phyloP scores from a whole-genome alignment of 2,888 invertebrate genomes.

The Tetramorium bicarinatum region DNA sequence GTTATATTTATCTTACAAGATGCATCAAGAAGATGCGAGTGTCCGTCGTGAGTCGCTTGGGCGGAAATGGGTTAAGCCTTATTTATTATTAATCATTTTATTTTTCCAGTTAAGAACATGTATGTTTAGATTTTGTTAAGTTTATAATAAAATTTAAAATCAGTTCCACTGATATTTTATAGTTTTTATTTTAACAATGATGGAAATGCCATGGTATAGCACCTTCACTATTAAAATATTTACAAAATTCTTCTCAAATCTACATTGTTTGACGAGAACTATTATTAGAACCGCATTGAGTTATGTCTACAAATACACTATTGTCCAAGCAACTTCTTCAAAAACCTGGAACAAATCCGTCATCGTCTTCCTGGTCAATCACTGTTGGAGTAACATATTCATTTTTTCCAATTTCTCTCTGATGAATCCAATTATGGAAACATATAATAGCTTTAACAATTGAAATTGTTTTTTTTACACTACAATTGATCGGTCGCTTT shows the following conservation, averaged over 20 bases:
- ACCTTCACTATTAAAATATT: conserved; percentile 22
- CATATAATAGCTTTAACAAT: conserved; percentile 8
- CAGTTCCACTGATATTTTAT: too few relatives aligned
- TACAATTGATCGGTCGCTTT: conserved; percentile 4
- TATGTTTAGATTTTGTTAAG: too few relatives aligned
- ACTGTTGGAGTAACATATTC: background rate
- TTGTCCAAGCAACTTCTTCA: background rate
- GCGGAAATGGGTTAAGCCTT: too few relatives aligned
- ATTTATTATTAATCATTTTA: too few relatives aligned
- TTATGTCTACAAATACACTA: background rate
- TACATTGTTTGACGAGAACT: background rate
- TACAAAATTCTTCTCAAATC: conserved; percentile 23
- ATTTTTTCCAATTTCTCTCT: background rate
- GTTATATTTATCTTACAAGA: too few relatives aligned
- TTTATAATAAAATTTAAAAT: too few relatives aligned
- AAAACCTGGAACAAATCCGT: background rate
- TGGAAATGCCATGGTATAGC: background rate
- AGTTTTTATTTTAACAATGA: background rate
- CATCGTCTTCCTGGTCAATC: background rate
- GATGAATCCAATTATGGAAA: conserved; percentile 8
- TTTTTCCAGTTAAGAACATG: too few relatives aligned
- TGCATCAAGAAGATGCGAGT: too few relatives aligned
- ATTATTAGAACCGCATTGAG: conserved; percentile 14
- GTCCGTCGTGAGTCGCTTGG: too few relatives aligned
- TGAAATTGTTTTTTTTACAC: background rate